Conservation (phyloP, 2,113 vertebrate species). For the Nyctereutes procyonoides region DNA sequence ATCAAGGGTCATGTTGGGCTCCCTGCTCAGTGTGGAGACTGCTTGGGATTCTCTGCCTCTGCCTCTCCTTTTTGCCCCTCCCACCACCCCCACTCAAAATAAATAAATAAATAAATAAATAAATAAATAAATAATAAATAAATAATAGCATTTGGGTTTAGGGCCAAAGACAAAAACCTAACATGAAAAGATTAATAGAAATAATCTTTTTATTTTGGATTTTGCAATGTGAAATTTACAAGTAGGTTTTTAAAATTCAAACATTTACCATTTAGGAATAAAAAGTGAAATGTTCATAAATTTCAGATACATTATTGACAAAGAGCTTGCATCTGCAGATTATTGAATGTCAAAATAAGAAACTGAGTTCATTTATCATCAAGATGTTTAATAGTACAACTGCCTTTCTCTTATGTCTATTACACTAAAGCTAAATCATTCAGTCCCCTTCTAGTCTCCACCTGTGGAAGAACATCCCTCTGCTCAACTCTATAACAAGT, state of each 20-base stretch:
- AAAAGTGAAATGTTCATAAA: not conserved
- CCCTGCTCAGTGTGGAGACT: not conserved
- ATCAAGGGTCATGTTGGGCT: not conserved
- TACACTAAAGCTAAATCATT: not conserved
- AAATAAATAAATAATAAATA: not conserved
- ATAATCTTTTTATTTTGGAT: not conserved
- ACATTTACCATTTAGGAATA: not conserved
- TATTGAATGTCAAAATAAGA: conserved; percentile 16
- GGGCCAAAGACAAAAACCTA: not conserved
- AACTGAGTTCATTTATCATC: not conserved
- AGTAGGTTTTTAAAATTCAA: not conserved
- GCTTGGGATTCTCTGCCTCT: not conserved
- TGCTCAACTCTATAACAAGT: not conserved
- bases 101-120: not conserved
- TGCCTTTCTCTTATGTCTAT: not conserved
- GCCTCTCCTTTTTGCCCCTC: not conserved
- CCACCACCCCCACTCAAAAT: not conserved
- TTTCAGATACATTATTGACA: not conserved
- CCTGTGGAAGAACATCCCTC: not conserved
- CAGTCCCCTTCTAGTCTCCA: not conserved
- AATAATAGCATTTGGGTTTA: not conserved
- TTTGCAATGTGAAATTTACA: not conserved
- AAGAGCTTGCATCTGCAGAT: not conserved
- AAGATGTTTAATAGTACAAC: not conserved
- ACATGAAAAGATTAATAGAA: not conserved